Evolutionary conservation across 2,113 vertebrate genomes (phyloP), one percentile per base, ranked within the genome.

Genomic region (Leptobrachium leishanense): DNA sequence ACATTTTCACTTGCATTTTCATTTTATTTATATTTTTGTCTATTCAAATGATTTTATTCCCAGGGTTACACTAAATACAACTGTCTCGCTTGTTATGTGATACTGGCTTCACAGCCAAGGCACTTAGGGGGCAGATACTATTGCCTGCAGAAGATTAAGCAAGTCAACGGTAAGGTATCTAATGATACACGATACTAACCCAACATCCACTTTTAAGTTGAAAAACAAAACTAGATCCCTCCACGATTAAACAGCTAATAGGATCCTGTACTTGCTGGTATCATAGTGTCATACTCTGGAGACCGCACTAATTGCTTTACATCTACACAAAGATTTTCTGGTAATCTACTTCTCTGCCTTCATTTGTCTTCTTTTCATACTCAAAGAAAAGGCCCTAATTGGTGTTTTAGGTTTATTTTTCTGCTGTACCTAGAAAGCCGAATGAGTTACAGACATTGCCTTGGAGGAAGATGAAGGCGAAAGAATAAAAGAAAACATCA

Each of bases 261-360:
- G 93, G 94, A 95, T 93, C 92, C 85, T 92, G 92, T 92, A 92
- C 95, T 94, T 90, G 92, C 89, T 91, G 93, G 93, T 96, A 93
- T 92, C 86, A 81, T 83, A 78, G 90, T 90, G 92, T 93, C 92
- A 93, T 91, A 89, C 96, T 94, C 95, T 85, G 81, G 95, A 95
- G 95, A 97, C 93, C 85, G 81, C 93, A 94, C 95, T 97, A 97
- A 97, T 98, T 99, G 96, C 96, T 97, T 96, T 98, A 97, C 96
- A 96, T 95, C 95, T 94, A 94, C 96, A 98, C 96, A 97, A 97
- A 96, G 95, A 95, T 96, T 96, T 8, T 95, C 94, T 95, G 97
- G 95, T 97, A 96, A 96, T 97, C 94, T 92, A 94, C 92, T 95
- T 94, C 94, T 96, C 94, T 95, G 90, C 95, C 93, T 97, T 95